Percentiles rank a stretch among this genome's conserved stretches.
phyloP scores from a whole-genome alignment of 2,888 invertebrate species.

The Pterostichus niger region DNA sequence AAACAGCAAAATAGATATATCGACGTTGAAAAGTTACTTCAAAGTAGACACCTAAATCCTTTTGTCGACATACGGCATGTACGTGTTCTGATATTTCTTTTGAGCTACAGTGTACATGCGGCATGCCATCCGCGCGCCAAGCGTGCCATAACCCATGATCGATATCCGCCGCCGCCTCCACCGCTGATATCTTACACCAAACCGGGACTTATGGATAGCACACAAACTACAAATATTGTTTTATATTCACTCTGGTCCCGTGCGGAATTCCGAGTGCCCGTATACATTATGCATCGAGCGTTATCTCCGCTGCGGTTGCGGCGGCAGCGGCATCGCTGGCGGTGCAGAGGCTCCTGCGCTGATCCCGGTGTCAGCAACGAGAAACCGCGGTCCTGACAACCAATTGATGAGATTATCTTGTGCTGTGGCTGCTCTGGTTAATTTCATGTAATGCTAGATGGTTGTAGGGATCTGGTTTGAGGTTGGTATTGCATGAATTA shows the following conservation, averaged over 20 bases:
- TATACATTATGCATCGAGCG: slow-evolving; percentile 62
- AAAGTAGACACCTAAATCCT: slow-evolving; percentile 53
- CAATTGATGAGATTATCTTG: slow-evolving; percentile 23
- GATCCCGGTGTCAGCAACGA: slow-evolving; percentile 10
- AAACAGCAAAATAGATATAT: slow-evolving; percentile 53
- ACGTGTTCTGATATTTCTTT: slow-evolving; percentile 57
- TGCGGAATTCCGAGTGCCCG: slow-evolving; percentile 62
- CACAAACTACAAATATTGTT: slow-evolving; percentile 67
- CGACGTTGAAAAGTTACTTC: slow-evolving; percentile 51
- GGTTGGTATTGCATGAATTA: neutral
- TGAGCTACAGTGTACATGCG: slow-evolving; percentile 11
- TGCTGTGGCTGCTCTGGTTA: neutral
- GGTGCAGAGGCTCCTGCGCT: neutral
- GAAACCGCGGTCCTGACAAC: slow-evolving; percentile 17
- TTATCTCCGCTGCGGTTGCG: slow-evolving; percentile 9
- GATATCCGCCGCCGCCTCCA: slow-evolving; percentile 42
- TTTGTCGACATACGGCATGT: slow-evolving; percentile 57
- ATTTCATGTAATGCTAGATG: neutral
- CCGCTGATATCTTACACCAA: slow-evolving; percentile 55
- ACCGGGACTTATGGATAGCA: slow-evolving; percentile 66
- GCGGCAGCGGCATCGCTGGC: neutral
- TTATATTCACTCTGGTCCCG: slow-evolving; percentile 62
- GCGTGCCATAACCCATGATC: slow-evolving; percentile 61
- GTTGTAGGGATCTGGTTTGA: neutral
- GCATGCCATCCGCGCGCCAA: slow-evolving; percentile 6